A percentile compares a stretch with the other conserved stretches of the same genome.
Evolutionary conservation across 2,888 invertebrate species (phyloP).

Genomic region (Drepana falcataria): DNA sequence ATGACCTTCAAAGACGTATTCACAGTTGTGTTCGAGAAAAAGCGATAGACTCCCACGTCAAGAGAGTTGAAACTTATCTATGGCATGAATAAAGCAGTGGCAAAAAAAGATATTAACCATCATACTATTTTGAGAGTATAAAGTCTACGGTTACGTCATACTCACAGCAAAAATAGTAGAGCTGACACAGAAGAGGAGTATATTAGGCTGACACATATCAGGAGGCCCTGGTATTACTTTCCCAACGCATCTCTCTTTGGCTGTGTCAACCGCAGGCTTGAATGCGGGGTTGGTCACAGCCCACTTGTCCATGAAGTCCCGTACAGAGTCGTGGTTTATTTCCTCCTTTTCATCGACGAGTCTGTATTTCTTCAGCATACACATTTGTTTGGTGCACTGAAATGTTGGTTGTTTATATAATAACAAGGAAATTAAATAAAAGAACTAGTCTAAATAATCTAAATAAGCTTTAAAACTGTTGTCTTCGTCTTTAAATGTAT

Average conservation of each 20-base stretch:
- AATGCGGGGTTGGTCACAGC: constrained; percentile 33
- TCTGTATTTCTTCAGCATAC: constrained; percentile 42
- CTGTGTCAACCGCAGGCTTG: constrained; percentile 27
- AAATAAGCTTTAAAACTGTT: too few relatives aligned
- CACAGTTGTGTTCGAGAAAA: too few relatives aligned
- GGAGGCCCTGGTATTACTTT: constrained; percentile 36
- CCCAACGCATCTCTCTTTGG: constrained; percentile 38
- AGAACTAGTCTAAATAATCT: too few relatives aligned
- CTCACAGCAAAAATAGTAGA: constrained; percentile 37
- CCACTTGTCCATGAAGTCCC: constrained; percentile 36
- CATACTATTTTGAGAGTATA: too few relatives aligned
- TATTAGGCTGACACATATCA: constrained; percentile 43
- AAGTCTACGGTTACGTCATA: constrained; percentile 3
- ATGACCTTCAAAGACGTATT: too few relatives aligned
- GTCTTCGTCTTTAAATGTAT: too few relatives aligned
- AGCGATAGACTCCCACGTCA: too few relatives aligned
- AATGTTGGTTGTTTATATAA: constrained; percentile 8
- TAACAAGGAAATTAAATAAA: too few relatives aligned
- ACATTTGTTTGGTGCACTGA: constrained; percentile 50
- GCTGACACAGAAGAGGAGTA: constrained; percentile 43
- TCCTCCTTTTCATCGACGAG: constrained; percentile 34
- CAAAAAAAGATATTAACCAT: too few relatives aligned
- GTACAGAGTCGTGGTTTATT: constrained; percentile 36
- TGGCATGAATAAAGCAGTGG: too few relatives aligned
- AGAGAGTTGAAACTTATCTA: too few relatives aligned